Base-by-base conservation (phyloP, 1,140 invertebrate genomes). In the Nasonia longicornis region DNA sequence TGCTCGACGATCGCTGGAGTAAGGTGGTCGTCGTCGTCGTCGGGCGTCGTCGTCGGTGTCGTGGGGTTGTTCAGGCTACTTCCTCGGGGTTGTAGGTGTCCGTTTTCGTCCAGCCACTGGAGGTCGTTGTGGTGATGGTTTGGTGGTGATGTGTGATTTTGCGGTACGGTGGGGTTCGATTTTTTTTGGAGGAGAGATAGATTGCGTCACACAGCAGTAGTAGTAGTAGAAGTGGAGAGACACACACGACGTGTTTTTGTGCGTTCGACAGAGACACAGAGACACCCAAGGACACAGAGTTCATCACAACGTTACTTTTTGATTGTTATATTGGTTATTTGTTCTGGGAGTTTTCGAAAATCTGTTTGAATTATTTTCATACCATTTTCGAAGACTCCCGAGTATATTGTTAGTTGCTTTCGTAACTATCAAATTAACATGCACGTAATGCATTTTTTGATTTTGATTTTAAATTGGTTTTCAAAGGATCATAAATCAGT, bases 31-130 rank as follows among this genome's bases (percentile, higher is more conserved):
- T 26, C 22, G 64, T 22, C n/a, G 64, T 42, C 79, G 83, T 64
- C 84, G 83, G 83, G 29, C 82, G 82, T 58, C 82, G 81, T 67
- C 52, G 16, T 45, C 70, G 76, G 22, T 76, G 52, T 16, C 63
- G 63, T 48, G 2, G 45, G 3, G 12, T 48, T 48, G 45, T 42
- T 42, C 38, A 64, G 63, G 6, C n/a, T 77, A n/a, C 22, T 77
- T 48, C 22, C 20, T 14, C 48, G 72, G 82, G 2, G 16, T 35
- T 74, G 38, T 10, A 80, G 31, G 22, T 75, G 83, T 83, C 86
- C 88, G 83, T 89, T 90, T 80, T 89, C 89, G 70, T 90, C 88
- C 87, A 90, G 85, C 89, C 89, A 90, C 89, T 90, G 84, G 64
- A 81, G 52, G 83, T 80, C 7, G 45, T 48, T 7, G 10, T 48